These are phyloP conservation scores for Deilephila porcellus DNA, from an alignment of 2,888 invertebrate genomes.

Conservation along the genomic window DNA sequence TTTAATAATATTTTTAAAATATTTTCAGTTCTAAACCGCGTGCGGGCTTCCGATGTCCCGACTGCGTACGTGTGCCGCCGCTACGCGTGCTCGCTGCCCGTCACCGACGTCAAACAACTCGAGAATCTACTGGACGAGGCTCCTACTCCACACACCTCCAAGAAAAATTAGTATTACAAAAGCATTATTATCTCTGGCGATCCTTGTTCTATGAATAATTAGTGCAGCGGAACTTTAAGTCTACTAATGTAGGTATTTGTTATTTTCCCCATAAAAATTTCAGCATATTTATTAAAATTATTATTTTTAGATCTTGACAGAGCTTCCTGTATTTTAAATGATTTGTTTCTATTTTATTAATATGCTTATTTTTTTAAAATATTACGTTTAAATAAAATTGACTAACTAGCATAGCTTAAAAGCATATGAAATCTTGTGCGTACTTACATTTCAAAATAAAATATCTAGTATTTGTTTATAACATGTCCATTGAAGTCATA, in stretches of 20 bases:
- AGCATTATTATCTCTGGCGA: no score
- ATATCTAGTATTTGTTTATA: neutral
- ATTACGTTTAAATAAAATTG: neutral
- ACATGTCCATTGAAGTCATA: neutral
- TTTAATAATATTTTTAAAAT: neutral
- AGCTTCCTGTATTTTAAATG: neutral
- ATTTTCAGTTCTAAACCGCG: constrained; percentile 76
- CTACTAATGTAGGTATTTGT: neutral
- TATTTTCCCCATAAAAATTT: neutral
- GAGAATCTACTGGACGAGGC: constrained; percentile 83
- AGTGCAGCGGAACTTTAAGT: neutral
- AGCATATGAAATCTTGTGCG: neutral
- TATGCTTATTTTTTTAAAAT: neutral
- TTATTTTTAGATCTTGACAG: neutral
- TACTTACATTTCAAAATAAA: constrained; percentile 16
- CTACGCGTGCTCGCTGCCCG: constrained; percentile 90
- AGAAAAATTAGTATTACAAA: constrained; percentile 31
- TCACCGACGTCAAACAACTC: constrained; percentile 87
- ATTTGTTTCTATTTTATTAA: neutral
- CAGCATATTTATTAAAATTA: neutral
- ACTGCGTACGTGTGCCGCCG: constrained; percentile 92
- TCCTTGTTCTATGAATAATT: neutral
- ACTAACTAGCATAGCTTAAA: neutral
- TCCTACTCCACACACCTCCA: constrained; percentile 39
- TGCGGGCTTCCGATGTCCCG: constrained; percentile 84